Evolutionary conservation across 2,113 vertebrate species (phyloP).

Genomic region (Lota lota): DNA sequence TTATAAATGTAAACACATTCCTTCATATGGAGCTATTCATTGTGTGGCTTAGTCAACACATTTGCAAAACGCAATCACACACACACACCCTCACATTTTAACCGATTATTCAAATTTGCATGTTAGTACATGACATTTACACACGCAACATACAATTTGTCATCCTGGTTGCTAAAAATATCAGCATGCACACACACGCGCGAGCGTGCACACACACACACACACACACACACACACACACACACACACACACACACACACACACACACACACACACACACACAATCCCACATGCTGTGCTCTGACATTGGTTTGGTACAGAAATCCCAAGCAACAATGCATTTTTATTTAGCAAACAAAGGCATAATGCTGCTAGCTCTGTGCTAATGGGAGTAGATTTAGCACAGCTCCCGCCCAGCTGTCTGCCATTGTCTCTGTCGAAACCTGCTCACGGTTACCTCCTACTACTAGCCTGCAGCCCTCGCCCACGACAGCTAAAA

Average conservation of each 20-base stretch:
- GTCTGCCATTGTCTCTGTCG: not conserved
- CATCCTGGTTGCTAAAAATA: too few relatives aligned
- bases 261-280: not conserved
- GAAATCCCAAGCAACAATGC: too few relatives aligned
- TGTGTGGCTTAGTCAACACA: not conserved
- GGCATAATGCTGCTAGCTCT: not conserved
- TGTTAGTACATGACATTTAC: not conserved
- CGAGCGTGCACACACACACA: not conserved
- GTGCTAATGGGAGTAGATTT: not conserved
- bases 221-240: not conserved
- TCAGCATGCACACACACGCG: not conserved
- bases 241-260: slow-evolving; percentile 2
- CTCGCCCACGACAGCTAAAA: not conserved
- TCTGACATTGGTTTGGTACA: too few relatives aligned
- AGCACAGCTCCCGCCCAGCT: not conserved
- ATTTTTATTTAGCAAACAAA: too few relatives aligned
- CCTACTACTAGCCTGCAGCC: not conserved
- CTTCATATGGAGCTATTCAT: not conserved
- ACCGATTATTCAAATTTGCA: not conserved
- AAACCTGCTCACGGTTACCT: not conserved
- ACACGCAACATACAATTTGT: not conserved
- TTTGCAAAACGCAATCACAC: not conserved
- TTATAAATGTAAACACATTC: not conserved
- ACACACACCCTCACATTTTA: not conserved
- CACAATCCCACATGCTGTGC: not conserved